Conservation (phyloP, 2,797 vertebrate genomes). For the Gastrophryne carolinensis region DNA sequence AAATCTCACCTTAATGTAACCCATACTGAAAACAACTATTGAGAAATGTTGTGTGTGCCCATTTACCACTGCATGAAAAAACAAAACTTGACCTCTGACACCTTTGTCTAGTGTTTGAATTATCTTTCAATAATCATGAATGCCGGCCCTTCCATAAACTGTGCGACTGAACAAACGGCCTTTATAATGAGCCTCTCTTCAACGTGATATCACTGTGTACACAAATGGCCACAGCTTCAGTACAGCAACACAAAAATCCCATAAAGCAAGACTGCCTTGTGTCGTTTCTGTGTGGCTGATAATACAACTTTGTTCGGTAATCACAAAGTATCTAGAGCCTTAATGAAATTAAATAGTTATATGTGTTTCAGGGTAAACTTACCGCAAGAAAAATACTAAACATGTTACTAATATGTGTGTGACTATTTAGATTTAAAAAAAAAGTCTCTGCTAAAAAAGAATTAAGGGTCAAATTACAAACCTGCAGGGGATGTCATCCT, state of each 20-base stretch:
- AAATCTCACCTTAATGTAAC: neutral
- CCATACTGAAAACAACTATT: neutral
- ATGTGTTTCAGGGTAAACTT: neutral
- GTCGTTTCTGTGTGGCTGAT: neutral
- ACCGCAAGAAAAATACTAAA: neutral
- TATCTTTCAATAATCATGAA: slow-evolving; percentile 34
- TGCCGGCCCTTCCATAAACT: slow-evolving; percentile 13
- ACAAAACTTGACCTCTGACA: slow-evolving; percentile 33
- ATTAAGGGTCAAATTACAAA: slow-evolving; percentile 78
- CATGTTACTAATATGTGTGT: neutral
- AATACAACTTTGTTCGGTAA: neutral
- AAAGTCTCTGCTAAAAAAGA: slow-evolving; percentile 69
- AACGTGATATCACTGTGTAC: slow-evolving; percentile 1
- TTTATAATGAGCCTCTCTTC: slow-evolving; percentile 33
- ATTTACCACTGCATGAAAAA: neutral
- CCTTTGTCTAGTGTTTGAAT: slow-evolving; percentile 20
- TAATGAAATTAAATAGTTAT: neutral
- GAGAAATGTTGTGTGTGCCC: slow-evolving; percentile 6
- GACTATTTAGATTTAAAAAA: slow-evolving; percentile 11
- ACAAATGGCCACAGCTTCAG: slow-evolving; percentile 11
- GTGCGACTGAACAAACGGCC: slow-evolving; percentile 32
- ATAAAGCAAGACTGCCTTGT: neutral
- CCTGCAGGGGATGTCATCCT: slow-evolving; percentile 78
- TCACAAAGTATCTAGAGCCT: neutral
- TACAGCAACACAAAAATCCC: neutral